phyloP scores from a whole-genome alignment of 1,140 invertebrate genomes.

The Cherax quadricarinatus region DNA sequence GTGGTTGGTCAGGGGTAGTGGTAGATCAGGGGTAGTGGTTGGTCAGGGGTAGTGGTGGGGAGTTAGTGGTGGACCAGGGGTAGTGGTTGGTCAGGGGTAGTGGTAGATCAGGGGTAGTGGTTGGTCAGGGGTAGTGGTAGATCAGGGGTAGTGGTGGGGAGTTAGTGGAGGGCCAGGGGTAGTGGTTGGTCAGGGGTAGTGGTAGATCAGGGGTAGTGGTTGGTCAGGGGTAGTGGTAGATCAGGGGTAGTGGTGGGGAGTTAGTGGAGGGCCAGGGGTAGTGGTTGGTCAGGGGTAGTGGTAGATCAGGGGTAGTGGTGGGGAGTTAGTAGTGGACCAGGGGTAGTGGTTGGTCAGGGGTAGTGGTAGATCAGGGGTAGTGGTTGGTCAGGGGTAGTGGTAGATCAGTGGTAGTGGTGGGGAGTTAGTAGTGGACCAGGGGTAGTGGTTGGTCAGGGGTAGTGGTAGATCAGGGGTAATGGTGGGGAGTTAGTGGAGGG shows the following conservation, averaged over 20 bases:
- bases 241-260: too few species aligned
- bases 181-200: neutral
- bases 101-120: neutral
- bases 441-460: neutral
- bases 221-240: too few species aligned
- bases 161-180: too few species aligned
- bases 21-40: too few species aligned
- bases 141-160: neutral
- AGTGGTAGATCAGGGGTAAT: neutral
- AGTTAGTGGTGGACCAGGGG: neutral
- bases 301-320: too few species aligned
- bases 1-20: too few species aligned
- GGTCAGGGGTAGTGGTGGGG: neutral
- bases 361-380: neutral
- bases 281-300: neutral
- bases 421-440: too few species aligned
- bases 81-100: neutral
- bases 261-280: too few species aligned
- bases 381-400: neutral
- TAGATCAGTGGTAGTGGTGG: too few species aligned
- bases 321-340: neutral
- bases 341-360: neutral
- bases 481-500: neutral
- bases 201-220: neutral
- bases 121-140: neutral